A percentile compares a stretch with the other conserved stretches of the same genome.
Evolutionary conservation across 2,797 vertebrate genomes (phyloP).

Genomic region (Hydrocynus forskahlii): DNA sequence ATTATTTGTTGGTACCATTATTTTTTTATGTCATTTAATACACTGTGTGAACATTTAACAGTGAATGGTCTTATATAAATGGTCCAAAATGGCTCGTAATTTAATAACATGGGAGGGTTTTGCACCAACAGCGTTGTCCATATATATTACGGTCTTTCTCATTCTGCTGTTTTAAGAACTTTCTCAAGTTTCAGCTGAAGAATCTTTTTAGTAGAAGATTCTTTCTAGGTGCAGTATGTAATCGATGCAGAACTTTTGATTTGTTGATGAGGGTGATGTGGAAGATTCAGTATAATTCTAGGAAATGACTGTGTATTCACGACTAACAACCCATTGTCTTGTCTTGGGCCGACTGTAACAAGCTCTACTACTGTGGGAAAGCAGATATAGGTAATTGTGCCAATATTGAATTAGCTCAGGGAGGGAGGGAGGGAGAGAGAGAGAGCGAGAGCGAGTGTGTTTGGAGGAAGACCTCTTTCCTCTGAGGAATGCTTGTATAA

Average conservation of each 20-base stretch:
- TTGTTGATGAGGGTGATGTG: not conserved
- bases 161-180: too few relatives aligned
- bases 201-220: not conserved
- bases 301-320: not conserved
- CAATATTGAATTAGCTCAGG: conserved; percentile 25
- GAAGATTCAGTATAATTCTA: not conserved
- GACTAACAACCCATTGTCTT: not conserved
- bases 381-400: conserved; percentile 27
- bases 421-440: not conserved
- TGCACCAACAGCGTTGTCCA: too few relatives aligned
- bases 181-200: not conserved
- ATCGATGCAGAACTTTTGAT: not conserved
- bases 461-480: conserved; percentile 57
- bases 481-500: conserved; percentile 65
- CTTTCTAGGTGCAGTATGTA: not conserved
- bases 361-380: conserved; percentile 23
- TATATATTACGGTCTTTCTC: too few relatives aligned
- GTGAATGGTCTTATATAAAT: too few relatives aligned
- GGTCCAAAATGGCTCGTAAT: too few relatives aligned
- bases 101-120: too few relatives aligned
- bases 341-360: conserved; percentile 11
- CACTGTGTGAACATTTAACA: too few relatives aligned
- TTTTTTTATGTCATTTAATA: too few relatives aligned
- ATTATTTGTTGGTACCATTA: too few relatives aligned
- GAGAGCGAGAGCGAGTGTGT: conserved; percentile 2